Percentiles rank a stretch among this genome's conserved stretches.
These are phyloP conservation scores for Rhamnusium bicolor DNA, from an alignment of 2,888 invertebrate species.

Conservation along the genomic window DNA sequence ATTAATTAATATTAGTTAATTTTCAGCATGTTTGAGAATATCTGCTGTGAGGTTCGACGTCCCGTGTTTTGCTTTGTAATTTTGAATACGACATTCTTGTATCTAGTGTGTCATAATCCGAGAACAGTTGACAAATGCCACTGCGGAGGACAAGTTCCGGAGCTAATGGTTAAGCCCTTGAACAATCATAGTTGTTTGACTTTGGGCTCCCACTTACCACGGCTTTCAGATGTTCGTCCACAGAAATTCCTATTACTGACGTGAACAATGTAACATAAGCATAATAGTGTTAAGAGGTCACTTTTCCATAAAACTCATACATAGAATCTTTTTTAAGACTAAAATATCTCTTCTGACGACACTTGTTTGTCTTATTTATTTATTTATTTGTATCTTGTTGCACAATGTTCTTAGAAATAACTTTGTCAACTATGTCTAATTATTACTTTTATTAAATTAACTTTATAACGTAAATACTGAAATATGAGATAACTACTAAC, in stretches of 20 bases:
- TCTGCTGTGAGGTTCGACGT: neutral
- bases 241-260: conserved; percentile 30
- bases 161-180: conserved; percentile 47
- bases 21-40: neutral
- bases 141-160: conserved; percentile 46
- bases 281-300: neutral
- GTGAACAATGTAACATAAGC: conserved; percentile 3
- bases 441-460: no score
- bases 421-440: no score
- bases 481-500: no score
- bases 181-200: conserved; percentile 53
- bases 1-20: neutral
- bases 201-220: conserved; percentile 40
- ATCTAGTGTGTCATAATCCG: conserved; percentile 51
- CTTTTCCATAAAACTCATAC: no score
- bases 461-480: no score
- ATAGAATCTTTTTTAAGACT: no score
- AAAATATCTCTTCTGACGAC: no score
- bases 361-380: no score
- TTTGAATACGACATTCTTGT: conserved; percentile 13
- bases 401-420: no score
- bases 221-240: conserved; percentile 31
- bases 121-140: conserved; percentile 52
- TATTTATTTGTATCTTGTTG: no score
- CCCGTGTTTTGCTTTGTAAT: conserved; percentile 1